Base-by-base conservation (phyloP, 2,888 invertebrate genomes). In the Gymnocheta viridis region DNA sequence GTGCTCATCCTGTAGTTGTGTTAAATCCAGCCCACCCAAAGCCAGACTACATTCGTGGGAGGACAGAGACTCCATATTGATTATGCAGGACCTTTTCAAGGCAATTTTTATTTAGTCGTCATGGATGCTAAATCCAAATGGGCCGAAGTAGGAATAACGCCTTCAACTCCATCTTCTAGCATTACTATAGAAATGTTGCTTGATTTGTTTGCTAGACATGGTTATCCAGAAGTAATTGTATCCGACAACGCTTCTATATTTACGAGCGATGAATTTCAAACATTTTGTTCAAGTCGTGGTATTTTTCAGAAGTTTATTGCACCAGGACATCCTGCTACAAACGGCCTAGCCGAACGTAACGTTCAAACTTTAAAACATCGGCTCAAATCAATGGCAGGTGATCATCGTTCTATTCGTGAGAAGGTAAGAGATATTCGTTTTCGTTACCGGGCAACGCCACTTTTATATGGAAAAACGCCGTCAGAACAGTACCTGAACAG, bases 301-400 rank as follows among this genome's bases (percentile, higher is more conserved):
- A 74, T 74, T 38, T n/a, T n/a, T n/a, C n/a, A n/a, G n/a, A n/a
- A n/a, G n/a, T n/a, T n/a, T n/a, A n/a, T n/a, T n/a, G n/a, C n/a
- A n/a, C n/a, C n/a, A n/a, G n/a, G n/a, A n/a, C n/a, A n/a, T n/a
- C n/a, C n/a, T n/a, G n/a, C n/a, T n/a, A n/a, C n/a, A n/a, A n/a
- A 82, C 47, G 79, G 79, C 1, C 12, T 85, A 27, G 85, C 81
- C 14, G 78, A 85, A 78, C 70, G 80, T 14, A 78, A 82, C 66
- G 74, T 83, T 7, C 81, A 82, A 82, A 82, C 83, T 1, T 22
- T 82, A 17, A 83, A 85, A 78, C 38, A 19, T 3, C 35, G 66
- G 17, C 47, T 76, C 4, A 38, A 5, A n/a, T 14, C 24, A 0
- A 54, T 54, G 76, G 2, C 0, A 12, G 17, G 76, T 19, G 79